These are phyloP conservation scores for Acrocera orbiculus DNA, from an alignment of 2,888 invertebrate species.

Conservation along the genomic window DNA sequence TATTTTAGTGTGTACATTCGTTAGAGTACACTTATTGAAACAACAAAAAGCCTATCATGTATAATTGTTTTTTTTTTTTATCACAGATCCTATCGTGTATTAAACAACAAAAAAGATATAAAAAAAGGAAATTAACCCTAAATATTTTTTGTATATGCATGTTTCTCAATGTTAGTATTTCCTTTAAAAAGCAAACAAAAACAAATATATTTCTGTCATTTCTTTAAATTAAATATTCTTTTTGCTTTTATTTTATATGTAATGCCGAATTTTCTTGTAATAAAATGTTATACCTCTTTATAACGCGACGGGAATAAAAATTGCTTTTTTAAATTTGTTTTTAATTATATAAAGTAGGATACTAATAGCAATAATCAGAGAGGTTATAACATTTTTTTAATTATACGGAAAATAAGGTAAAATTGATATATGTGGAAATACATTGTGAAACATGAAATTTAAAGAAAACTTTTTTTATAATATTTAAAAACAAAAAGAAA, in stretches of 20 bases:
- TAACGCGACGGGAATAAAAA: too few species aligned
- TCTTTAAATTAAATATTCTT: constrained; percentile 5
- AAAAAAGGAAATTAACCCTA: constrained; percentile 6
- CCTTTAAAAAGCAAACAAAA: constrained; percentile 7
- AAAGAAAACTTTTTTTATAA: constrained; percentile 9
- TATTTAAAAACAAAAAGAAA: constrained; percentile 12
- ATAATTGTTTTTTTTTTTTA: too few species aligned
- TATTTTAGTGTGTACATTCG: too few species aligned
- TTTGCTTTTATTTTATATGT: constrained; percentile 19
- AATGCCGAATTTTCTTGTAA: constrained; percentile 30
- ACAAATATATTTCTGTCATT: background rate
- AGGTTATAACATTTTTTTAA: too few species aligned
- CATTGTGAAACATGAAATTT: constrained; percentile 33
- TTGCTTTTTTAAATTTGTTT: too few species aligned
- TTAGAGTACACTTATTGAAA: too few species aligned
- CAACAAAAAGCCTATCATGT: too few species aligned
- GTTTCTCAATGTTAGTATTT: constrained; percentile 32
- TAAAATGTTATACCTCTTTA: constrained; percentile 31
- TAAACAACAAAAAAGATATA: constrained; percentile 8
- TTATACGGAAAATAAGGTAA: constrained; percentile 33
- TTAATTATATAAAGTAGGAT: too few species aligned
- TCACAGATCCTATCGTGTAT: too few species aligned
- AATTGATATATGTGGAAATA: constrained; percentile 25
- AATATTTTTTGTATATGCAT: constrained; percentile 20
- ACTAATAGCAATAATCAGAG: too few species aligned